phyloP scores from a whole-genome alignment of 37 sponge, comb jelly and placozoan genomes.

The Theonella swinhoei region DNA sequence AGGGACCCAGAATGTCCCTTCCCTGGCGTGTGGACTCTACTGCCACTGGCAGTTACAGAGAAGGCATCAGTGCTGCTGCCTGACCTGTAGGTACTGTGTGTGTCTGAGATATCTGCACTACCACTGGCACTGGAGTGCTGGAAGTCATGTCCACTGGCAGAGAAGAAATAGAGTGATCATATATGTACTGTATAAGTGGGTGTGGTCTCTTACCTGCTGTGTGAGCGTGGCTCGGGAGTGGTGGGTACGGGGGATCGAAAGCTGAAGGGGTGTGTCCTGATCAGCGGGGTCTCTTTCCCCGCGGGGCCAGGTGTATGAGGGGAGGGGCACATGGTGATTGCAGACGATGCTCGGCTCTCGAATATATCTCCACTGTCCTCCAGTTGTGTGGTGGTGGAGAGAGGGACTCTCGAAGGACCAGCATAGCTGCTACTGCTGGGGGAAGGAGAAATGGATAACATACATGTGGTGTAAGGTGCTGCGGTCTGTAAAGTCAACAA shows the following conservation, averaged over 20 bases:
- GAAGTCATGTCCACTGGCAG: neutral
- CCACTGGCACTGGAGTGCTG: neutral
- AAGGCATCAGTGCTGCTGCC: neutral
- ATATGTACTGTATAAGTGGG: neutral
- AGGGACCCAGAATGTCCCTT: neutral
- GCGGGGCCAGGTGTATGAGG: too few relatives aligned
- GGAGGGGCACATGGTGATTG: neutral
- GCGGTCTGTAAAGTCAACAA: too few relatives aligned
- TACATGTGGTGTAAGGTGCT: too few relatives aligned
- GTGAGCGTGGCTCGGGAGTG: neutral
- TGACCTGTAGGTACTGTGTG: neutral
- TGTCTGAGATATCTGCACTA: neutral
- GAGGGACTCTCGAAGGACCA: neutral
- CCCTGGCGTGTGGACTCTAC: neutral
- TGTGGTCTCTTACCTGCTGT: neutral
- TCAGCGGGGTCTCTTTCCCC: constrained; percentile 15
- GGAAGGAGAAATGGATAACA: too few relatives aligned
- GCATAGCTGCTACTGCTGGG: too few relatives aligned
- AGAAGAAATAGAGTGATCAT: neutral
- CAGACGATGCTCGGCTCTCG: neutral
- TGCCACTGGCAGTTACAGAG: neutral
- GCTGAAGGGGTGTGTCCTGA: constrained; percentile 62
- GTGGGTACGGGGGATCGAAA: constrained; percentile 2
- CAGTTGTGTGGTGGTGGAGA: neutral
- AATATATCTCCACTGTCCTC: neutral